Percentiles rank a stretch among this genome's conserved stretches.
phyloP scores from a whole-genome alignment of 2,113 vertebrate species.

The Corythaixoides concolor region DNA sequence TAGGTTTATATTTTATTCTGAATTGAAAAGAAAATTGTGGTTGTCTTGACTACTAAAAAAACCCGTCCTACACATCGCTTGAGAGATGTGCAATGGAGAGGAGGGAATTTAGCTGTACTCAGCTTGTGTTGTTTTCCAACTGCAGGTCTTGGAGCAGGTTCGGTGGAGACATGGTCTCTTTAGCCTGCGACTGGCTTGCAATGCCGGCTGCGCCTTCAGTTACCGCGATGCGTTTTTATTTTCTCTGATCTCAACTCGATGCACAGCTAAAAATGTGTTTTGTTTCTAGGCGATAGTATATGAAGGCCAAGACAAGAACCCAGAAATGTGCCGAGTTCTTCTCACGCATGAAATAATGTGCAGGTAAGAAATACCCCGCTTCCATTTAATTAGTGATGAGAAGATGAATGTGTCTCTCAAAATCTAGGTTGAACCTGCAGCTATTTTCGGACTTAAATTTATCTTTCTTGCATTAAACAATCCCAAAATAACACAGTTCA shows the following conservation, averaged over 20 bases:
- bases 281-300: slow-evolving; percentile 89
- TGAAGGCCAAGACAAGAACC: slow-evolving; percentile 98
- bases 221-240: not conserved
- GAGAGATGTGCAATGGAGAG: slow-evolving; percentile 46
- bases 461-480: slow-evolving; percentile 72
- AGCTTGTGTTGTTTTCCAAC: slow-evolving; percentile 33
- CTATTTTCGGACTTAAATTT: slow-evolving; percentile 71
- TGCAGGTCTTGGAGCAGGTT: slow-evolving; percentile 14
- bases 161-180: not conserved
- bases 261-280: slow-evolving; percentile 60
- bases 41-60: slow-evolving; percentile 76
- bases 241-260: slow-evolving; percentile 23
- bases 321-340: slow-evolving; percentile 96
- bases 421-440: slow-evolving; percentile 80
- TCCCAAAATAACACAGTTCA: slow-evolving; percentile 76
- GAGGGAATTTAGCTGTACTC: slow-evolving; percentile 16
- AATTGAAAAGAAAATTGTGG: slow-evolving; percentile 73
- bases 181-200: not conserved
- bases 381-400: slow-evolving; percentile 75
- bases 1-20: slow-evolving; percentile 75
- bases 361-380: slow-evolving; percentile 83
- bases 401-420: slow-evolving; percentile 80
- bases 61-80: slow-evolving; percentile 33
- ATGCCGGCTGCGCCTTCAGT: not conserved
- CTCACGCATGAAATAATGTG: slow-evolving; percentile 98